Percentiles rank a stretch among this genome's conserved stretches.
phyloP scores from a whole-genome alignment of 1,140 invertebrate species.

The Drosophila erecta region DNA sequence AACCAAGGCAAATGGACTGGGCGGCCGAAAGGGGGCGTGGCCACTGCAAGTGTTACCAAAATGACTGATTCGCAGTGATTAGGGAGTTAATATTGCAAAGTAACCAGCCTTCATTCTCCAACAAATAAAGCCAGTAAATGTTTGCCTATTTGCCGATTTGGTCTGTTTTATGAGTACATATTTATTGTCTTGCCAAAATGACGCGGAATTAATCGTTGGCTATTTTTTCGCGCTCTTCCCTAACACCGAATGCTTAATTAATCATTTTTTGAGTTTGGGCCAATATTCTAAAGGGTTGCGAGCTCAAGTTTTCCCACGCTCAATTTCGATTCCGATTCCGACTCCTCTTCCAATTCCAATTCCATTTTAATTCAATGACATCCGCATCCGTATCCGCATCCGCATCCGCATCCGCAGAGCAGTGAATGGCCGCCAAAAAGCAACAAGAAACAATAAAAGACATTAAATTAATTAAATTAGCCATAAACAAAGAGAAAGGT shows the following conservation, averaged over 20 bases:
- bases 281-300: background rate
- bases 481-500: conserved; percentile 75
- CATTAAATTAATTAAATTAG: conserved; percentile 77
- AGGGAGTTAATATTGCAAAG: no score
- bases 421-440: background rate
- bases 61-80: no score
- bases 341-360: conserved; percentile 5
- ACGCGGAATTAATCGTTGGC: background rate
- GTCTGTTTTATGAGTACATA: no score
- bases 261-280: conserved; percentile 34
- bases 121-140: no score
- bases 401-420: background rate
- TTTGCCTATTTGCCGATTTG: no score
- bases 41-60: background rate
- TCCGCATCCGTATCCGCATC: conserved; percentile 16
- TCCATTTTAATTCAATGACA: conserved; percentile 4
- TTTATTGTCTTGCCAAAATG: background rate
- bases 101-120: no score
- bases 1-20: background rate
- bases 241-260: conserved; percentile 22
- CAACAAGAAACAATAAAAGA: conserved; percentile 60
- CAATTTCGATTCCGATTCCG: conserved; percentile 21
- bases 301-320: conserved; percentile 7
- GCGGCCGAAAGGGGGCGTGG: background rate
- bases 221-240: no score